A percentile compares a stretch with the other conserved stretches of the same genome.
phyloP scores from a whole-genome alignment of 2,888 invertebrate species.

The Peribatodes rhomboidaria region DNA sequence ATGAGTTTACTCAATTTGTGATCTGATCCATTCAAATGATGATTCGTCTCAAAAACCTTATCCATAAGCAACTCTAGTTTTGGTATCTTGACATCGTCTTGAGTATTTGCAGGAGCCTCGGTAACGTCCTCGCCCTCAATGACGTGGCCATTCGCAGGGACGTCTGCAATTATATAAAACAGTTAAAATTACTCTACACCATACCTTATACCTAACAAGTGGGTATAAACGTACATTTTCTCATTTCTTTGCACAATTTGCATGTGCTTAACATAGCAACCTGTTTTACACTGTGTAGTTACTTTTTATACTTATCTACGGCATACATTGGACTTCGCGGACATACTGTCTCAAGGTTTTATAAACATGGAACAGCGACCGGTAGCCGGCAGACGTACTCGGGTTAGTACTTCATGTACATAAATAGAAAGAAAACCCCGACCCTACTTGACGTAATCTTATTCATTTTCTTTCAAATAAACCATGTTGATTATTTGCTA shows the following conservation, averaged over 20 bases:
- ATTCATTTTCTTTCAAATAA: neutral
- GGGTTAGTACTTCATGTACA: neutral
- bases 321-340: constrained; percentile 34
- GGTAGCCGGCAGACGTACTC: constrained; percentile 36
- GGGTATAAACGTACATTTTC: constrained; percentile 15
- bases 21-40: constrained; percentile 32
- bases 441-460: constrained; percentile 9
- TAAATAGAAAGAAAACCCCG: constrained; percentile 14
- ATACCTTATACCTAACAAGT: neutral
- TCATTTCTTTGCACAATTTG: constrained; percentile 50
- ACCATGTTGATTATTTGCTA: too few species aligned
- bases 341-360: constrained; percentile 49
- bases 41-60: constrained; percentile 62
- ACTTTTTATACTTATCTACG: constrained; percentile 34
- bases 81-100: constrained; percentile 59
- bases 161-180: constrained; percentile 38
- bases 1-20: constrained; percentile 22
- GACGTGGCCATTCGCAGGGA: constrained; percentile 45
- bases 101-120: constrained; percentile 34
- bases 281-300: constrained; percentile 25
- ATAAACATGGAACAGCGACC: constrained; percentile 45
- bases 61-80: constrained; percentile 72
- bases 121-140: constrained; percentile 39
- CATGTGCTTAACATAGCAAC: constrained; percentile 25
- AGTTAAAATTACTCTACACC: too few species aligned